Conservation (phyloP, 2,113 vertebrate genomes). For the Ochotona curzoniae region DNA sequence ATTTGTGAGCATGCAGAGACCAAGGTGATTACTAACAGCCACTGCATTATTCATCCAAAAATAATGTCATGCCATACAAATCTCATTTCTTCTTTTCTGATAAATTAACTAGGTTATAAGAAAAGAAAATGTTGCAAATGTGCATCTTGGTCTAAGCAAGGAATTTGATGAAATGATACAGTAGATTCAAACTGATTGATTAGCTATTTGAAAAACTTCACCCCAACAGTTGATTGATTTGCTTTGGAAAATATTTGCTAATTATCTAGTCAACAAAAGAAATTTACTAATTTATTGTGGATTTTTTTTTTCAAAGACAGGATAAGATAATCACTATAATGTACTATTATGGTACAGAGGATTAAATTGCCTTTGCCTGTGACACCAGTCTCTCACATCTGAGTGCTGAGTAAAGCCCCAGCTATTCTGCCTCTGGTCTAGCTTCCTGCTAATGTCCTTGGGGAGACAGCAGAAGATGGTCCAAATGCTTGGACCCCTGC, state of each 20-base stretch:
- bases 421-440: no score
- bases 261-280: background rate
- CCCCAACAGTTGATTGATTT: background rate
- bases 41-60: conserved; percentile 27
- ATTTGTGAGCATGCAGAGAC: conserved; percentile 35
- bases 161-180: background rate
- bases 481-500: no score
- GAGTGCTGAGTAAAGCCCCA: no score
- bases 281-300: background rate
- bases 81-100: conserved; percentile 38
- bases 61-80: conserved; percentile 2
- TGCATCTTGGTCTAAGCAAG: conserved; percentile 6
- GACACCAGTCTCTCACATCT: no score
- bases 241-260: conserved; percentile 47
- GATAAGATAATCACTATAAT: no score
- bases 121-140: conserved; percentile 24
- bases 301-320: no score
- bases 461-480: no score
- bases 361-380: no score
- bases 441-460: no score
- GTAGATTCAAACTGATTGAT: conserved; percentile 16
- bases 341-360: no score
- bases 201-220: conserved; percentile 23
- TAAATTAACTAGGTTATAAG: conserved; percentile 1
- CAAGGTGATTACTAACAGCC: background rate